Evolutionary conservation across 2,797 vertebrate species (phyloP), one percentile per base, ranked within the genome.

Genomic region (Anabacerthia variegaticeps): DNA sequence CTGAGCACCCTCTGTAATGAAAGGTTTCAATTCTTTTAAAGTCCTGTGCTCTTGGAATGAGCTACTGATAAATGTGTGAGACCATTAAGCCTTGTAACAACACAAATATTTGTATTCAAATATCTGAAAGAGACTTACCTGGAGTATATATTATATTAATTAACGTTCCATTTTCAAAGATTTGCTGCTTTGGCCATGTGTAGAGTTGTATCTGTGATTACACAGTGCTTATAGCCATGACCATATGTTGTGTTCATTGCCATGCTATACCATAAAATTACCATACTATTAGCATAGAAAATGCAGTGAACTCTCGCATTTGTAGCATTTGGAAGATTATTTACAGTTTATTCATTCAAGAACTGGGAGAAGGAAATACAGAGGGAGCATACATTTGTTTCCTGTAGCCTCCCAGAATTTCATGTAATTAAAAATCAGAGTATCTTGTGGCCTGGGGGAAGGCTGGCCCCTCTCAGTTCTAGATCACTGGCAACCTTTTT

Each of bases 281-380:
- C 28, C 0, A 0, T 27, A 41, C 5, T 27, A 32, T 80, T 56
- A 22, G 21, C 58, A 15, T 2, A 19, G 24, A 28, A 87, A 61
- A 21, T 39, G 36, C 48, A 37, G 36, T 27, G 27, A 61, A 49
- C 21, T 54, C 34, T 18, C 12, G 17, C n/a, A 41, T 79, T 71
- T 54, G 27, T 26, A 75, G 21, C 32, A 14, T 58, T 85, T 91
- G 26, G 52, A 91, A 54, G 23, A 43, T 14, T 41, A 55, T 51
- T 88, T 14, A 5, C 24, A 58, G 16, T 56, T 80, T 65, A 62
- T 62, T 84, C 2, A 49, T 83, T 72, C 41, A 74, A 71, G 7
- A 63, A 28, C 2, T 46, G 51, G 46, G 30, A 81, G 72, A 66
- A 83, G 19, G 27, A 89, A 93, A 74, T 43, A 39, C 9, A 85